phyloP scores from a whole-genome alignment of 2,113 vertebrate species.

The Oxyura jamaicensis region DNA sequence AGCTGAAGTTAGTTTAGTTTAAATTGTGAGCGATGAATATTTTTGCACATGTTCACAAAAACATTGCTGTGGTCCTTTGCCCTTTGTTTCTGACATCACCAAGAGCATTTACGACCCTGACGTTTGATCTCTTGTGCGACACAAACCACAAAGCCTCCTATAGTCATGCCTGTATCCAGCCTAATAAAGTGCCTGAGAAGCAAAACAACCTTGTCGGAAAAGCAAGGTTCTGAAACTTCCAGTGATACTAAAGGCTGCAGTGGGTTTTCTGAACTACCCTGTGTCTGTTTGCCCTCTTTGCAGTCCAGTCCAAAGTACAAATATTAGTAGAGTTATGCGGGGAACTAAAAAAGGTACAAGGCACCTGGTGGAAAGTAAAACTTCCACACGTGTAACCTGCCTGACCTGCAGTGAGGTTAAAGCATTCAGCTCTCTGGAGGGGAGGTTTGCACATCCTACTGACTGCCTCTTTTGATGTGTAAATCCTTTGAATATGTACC shows the following conservation, averaged over 20 bases:
- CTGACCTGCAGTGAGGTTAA: not conserved
- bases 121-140: not conserved
- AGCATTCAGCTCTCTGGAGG: not conserved
- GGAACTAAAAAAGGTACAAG: rapidly evolving
- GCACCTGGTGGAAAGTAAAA: not conserved
- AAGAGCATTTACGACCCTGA: not conserved
- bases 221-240: not conserved
- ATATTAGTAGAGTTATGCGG: not conserved
- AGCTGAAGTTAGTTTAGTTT: not conserved
- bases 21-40: not conserved
- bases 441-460: not conserved
- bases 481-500: not conserved
- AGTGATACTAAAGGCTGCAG: not conserved
- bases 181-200: not conserved
- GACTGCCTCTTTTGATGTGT: not conserved
- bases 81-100: not conserved
- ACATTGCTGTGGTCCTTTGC: not conserved
- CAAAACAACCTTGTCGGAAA: not conserved
- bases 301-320: not conserved
- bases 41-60: not conserved
- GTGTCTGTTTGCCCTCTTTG: not conserved
- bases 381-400: not conserved
- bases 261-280: not conserved
- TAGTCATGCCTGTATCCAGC: not conserved
- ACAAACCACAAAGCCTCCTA: not conserved